Conservation (phyloP, 1,140 invertebrate genomes). For the Ephestia elutella region DNA sequence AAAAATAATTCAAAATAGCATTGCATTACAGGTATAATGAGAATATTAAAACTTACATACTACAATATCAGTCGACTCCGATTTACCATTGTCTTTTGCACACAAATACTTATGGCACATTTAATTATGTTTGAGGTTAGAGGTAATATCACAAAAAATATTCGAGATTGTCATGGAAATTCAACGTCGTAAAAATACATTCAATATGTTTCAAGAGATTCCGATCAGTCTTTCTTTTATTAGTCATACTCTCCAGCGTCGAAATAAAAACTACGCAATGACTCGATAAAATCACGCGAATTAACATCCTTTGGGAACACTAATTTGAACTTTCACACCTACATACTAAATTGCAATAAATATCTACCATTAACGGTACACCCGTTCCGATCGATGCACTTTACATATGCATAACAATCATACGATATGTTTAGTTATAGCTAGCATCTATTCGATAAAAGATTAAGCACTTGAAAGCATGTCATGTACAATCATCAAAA, state of each 20-base stretch:
- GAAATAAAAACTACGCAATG: constrained; percentile 14
- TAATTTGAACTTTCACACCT: constrained; percentile 41
- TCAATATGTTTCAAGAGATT: constrained; percentile 36
- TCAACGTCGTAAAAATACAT: constrained; percentile 15
- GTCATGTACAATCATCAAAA: too few species aligned
- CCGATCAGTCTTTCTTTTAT: constrained; percentile 50
- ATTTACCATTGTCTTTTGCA: constrained; percentile 17
- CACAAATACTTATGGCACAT: constrained; percentile 39
- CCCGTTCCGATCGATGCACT: neutral
- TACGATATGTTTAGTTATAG: neutral
- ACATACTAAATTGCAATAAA: constrained; percentile 19
- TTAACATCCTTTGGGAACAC: constrained; percentile 16
- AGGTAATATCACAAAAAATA: constrained; percentile 30
- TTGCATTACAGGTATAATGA: constrained; percentile 10
- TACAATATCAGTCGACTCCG: constrained; percentile 25
- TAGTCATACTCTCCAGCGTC: neutral
- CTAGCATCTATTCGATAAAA: too few species aligned
- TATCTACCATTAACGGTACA: constrained; percentile 3
- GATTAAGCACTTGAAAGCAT: too few species aligned
- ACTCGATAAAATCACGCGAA: constrained; percentile 11
- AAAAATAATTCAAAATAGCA: constrained; percentile 11
- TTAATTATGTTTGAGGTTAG: constrained; percentile 23
- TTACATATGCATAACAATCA: neutral
- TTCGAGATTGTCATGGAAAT: constrained; percentile 35
- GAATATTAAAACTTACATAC: constrained; percentile 17